A percentile compares a stretch with the other conserved stretches of the same genome.
Evolutionary conservation across 2,797 vertebrate species (phyloP).

Genomic region (Spondyliosoma cantharus): DNA sequence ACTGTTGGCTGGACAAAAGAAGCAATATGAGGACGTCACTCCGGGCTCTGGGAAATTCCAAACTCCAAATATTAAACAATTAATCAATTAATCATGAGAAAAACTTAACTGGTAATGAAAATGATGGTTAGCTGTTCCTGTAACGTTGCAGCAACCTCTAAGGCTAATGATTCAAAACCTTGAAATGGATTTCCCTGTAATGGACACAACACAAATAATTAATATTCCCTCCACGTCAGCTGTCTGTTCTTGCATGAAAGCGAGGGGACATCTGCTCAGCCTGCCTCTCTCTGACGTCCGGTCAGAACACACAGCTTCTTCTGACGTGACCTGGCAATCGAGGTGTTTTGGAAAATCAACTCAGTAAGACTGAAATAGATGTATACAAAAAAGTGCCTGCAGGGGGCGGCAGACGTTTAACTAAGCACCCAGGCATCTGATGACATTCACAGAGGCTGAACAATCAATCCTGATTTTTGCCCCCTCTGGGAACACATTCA

Average conservation of each 20-base stretch:
- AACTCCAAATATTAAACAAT: no score
- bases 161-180: constrained; percentile 8
- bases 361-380: background rate
- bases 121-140: no score
- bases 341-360: background rate
- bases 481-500: constrained; percentile 56
- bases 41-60: no score
- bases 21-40: no score
- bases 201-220: background rate
- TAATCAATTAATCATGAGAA: no score
- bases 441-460: constrained; percentile 24
- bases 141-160: background rate
- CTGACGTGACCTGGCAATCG: constrained; percentile 18
- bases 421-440: background rate
- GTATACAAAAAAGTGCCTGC: constrained; percentile 20
- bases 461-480: constrained; percentile 20
- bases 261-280: constrained; percentile 18
- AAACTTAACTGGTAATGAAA: no score
- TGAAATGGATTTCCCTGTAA: background rate
- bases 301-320: background rate
- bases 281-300: constrained; percentile 14
- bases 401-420: constrained; percentile 64
- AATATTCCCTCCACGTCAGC: constrained; percentile 12
- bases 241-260: background rate
- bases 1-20: no score